phyloP scores from a whole-genome alignment of 2,797 vertebrate genomes.

The Simalia tracyae region DNA sequence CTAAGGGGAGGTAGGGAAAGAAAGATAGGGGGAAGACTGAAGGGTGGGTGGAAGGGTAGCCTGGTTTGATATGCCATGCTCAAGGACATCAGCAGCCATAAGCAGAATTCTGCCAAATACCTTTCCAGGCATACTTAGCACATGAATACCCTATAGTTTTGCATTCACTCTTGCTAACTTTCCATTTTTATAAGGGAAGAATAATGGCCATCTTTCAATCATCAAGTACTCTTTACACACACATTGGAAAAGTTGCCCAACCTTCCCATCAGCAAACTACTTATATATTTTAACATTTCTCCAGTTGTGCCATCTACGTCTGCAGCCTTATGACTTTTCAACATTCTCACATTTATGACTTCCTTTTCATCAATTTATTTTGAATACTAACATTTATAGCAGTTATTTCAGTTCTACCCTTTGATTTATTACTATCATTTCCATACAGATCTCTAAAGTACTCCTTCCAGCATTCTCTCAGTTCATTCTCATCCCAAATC shows the following conservation, averaged over 20 bases:
- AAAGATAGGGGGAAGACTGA: not conserved
- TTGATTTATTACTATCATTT: not conserved
- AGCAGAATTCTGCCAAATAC: not conserved
- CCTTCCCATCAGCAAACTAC: not conserved
- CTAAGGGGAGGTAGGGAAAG: not conserved
- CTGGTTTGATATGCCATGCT: not conserved
- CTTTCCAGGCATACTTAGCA: not conserved
- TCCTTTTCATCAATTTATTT: not conserved
- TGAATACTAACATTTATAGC: not conserved
- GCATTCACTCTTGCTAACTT: not conserved
- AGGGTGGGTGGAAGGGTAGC: not conserved
- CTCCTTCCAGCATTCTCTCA: not conserved
- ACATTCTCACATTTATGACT: not conserved
- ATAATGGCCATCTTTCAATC: not conserved
- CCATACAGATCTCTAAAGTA: not conserved
- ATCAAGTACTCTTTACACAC: not conserved
- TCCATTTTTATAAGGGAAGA: not conserved
- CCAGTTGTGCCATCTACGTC: not conserved
- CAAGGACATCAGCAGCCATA: not conserved
- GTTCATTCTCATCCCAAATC: not conserved
- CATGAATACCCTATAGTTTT: not conserved
- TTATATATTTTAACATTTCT: not conserved
- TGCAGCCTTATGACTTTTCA: not conserved
- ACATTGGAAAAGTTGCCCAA: not conserved
- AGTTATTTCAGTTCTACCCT: not conserved